Evolutionary conservation across 2,797 vertebrate genomes (phyloP).

Genomic region (Phrynocephalus guinanensis): DNA sequence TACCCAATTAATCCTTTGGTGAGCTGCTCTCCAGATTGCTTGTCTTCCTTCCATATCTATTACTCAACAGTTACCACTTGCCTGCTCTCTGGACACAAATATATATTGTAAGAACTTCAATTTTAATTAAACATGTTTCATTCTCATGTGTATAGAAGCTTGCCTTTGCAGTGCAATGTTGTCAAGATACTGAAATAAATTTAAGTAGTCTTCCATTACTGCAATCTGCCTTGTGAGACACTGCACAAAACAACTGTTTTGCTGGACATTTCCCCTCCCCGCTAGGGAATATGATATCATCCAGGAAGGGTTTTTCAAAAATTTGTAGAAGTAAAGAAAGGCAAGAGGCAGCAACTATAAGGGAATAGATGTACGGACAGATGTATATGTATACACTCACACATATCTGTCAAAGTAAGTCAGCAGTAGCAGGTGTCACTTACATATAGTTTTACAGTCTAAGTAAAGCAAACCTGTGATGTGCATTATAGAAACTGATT

Average conservation of each 20-base stretch:
- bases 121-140: constrained; percentile 48
- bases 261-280: constrained; percentile 20
- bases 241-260: constrained; percentile 12
- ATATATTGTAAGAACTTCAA: constrained; percentile 46
- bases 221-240: constrained; percentile 17
- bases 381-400: not conserved
- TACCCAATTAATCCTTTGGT: constrained; percentile 72
- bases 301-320: constrained; percentile 16
- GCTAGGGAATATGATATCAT: constrained; percentile 22
- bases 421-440: constrained; percentile 76
- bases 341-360: constrained; percentile 55
- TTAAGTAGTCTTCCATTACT: constrained; percentile 17
- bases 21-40: constrained; percentile 64
- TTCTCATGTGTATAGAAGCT: constrained; percentile 30
- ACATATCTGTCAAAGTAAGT: constrained; percentile 67
- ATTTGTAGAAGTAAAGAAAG: constrained; percentile 58
- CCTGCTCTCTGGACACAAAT: constrained; percentile 66
- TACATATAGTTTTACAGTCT: constrained; percentile 72
- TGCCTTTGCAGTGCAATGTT: constrained; percentile 20
- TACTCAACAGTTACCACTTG: constrained; percentile 50
- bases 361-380: too few relatives aligned
- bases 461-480: constrained; percentile 83
- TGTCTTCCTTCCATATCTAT: constrained; percentile 46
- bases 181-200: constrained; percentile 40
- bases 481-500: constrained; percentile 86